Percentiles rank a stretch among this genome's conserved stretches.
Conservation (phyloP, 2,113 vertebrate genomes). For the Prunella himalayana region DNA sequence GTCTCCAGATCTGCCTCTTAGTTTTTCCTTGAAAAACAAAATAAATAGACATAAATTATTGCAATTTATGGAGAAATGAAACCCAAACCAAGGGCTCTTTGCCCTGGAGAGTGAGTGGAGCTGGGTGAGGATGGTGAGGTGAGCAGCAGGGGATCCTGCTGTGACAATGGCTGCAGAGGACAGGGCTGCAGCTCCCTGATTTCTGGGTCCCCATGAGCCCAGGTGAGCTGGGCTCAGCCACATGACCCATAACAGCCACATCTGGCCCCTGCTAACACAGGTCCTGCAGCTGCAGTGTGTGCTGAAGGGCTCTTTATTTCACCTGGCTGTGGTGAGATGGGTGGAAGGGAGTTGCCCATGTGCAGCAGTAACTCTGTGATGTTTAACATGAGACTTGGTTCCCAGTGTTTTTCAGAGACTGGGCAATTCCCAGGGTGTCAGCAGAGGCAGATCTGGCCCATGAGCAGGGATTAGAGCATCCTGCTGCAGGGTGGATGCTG, state of each 20-base stretch:
- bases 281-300: neutral
- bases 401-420: neutral
- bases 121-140: neutral
- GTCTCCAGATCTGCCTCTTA: neutral
- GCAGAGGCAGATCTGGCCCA: neutral
- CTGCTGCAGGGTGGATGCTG: neutral
- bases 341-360: neutral
- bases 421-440: neutral
- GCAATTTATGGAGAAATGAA: neutral
- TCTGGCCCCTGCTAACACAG: neutral
- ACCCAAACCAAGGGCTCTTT: neutral
- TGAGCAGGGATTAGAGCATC: neutral
- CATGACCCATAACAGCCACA: rapidly evolving
- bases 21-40: neutral
- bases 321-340: neutral
- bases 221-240: neutral
- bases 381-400: neutral
- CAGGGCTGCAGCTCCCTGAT: neutral
- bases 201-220: neutral
- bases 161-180: neutral
- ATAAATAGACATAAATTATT: neutral
- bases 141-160: neutral
- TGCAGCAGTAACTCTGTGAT: neutral
- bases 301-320: neutral
- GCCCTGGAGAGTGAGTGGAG: neutral